Percentiles rank a stretch among this genome's conserved stretches.
phyloP scores from a whole-genome alignment of 2,888 invertebrate species.

The Dynastes hyllus region DNA sequence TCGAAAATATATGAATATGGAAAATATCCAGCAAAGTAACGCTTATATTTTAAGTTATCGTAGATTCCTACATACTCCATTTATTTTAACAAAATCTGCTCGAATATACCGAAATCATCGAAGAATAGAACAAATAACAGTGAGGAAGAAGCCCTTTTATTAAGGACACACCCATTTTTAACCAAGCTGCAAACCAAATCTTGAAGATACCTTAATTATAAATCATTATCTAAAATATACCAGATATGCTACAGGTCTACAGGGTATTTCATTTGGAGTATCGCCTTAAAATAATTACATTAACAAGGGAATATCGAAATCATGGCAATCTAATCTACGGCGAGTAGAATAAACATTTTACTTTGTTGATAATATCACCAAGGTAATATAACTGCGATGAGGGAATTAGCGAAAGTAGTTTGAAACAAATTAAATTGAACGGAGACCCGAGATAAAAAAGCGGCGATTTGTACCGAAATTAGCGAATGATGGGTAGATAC shows the following conservation, averaged over 20 bases:
- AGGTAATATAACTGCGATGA: constrained; percentile 7
- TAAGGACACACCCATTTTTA: no score
- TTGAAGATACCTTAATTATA: background rate
- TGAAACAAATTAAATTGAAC: constrained; percentile 38
- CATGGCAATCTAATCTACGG: constrained; percentile 30
- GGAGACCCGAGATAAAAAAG: background rate
- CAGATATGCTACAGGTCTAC: background rate
- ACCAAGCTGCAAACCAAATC: no score
- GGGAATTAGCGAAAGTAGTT: constrained; percentile 31
- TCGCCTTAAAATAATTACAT: background rate
- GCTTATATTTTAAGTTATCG: no score
- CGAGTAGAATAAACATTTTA: constrained; percentile 34
- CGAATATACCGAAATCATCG: no score
- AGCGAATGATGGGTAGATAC: no score
- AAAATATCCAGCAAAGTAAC: background rate
- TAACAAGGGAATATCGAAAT: constrained; percentile 18
- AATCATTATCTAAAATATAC: background rate
- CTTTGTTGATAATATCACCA: constrained; percentile 19
- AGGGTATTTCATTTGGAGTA: background rate
- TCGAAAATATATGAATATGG: background rate
- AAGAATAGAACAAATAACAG: no score
- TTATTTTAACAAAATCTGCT: no score
- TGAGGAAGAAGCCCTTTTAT: no score
- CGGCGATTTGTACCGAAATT: no score
- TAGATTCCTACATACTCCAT: no score